Evolutionary conservation across 2,888 invertebrate genomes (phyloP), one percentile per base, ranked within the genome.

Genomic region (Athalia circularis): DNA sequence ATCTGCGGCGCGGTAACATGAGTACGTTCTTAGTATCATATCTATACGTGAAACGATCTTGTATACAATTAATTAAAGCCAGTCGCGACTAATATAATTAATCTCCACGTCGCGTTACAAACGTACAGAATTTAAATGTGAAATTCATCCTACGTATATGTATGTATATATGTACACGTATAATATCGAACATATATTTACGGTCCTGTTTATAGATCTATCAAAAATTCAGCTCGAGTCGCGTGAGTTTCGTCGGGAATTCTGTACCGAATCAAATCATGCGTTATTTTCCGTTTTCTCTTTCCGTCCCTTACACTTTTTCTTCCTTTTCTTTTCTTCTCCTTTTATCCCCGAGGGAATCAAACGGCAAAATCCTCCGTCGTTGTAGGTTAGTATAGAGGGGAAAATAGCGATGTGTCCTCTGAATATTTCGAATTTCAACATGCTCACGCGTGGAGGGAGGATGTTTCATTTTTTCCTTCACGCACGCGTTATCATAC

Each of bases 21-120:
- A n/a, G 6, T n/a, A 72, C 47, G 1, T 57, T 6, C 43, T 45
- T 6, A n/a, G 29, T 29, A 29, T 29, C 29, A 29, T 29, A 29
- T 29, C 29, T 29, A 29, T 29, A 15, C 8, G 48, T 13, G 45
- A 47, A n/a, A 72, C 47, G 7, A 47, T 45, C 45, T 13, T 47
- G n/a, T 59, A 29, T 68, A 64, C 8, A 72, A 59, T 57, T 54
- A 70, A 70, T 72, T 59, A 0, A 47, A 72, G 8, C 72, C 59
- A 13, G 29, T 29, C 29, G 13, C 5, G 47, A 9, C 5, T n/a
- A 45, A 72, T 72, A 59, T 59, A 59, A 68, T 72, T 72, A 72
- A 72, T 15, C 47, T 59, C 2, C 15, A 4, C 3, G n/a, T 7
- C n/a, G 11, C 54, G 7, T 9, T n/a, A n/a, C 11, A 7, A 54